phyloP scores from a whole-genome alignment of 2,797 vertebrate genomes.

The Apogon hyalosoma region DNA sequence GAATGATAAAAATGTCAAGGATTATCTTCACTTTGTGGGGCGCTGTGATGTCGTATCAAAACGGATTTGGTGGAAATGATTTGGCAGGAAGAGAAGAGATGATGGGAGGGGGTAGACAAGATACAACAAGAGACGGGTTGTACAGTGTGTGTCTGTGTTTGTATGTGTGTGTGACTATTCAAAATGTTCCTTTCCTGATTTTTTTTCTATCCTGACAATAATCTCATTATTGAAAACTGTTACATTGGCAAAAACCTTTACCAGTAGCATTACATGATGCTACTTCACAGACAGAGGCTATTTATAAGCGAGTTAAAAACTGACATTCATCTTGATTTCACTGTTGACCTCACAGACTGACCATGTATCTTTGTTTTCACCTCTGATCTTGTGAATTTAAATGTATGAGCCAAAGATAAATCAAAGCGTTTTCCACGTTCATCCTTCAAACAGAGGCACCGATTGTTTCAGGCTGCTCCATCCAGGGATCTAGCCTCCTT shows the following conservation, averaged over 20 bases:
- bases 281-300: slow-evolving; percentile 9
- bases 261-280: slow-evolving; percentile 11
- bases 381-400: slow-evolving; percentile 33
- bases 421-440: slow-evolving; percentile 39
- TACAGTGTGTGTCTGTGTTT: slow-evolving; percentile 29
- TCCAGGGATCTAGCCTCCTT: slow-evolving; percentile 30
- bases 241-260: slow-evolving; percentile 23
- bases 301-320: slow-evolving; percentile 1
- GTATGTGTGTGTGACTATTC: slow-evolving; percentile 41
- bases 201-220: slow-evolving; percentile 40
- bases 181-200: slow-evolving; percentile 22
- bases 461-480: slow-evolving; percentile 43
- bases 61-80: slow-evolving; percentile 81
- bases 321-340: slow-evolving; percentile 17
- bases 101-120: slow-evolving; percentile 31
- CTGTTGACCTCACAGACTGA: slow-evolving; percentile 19
- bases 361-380: slow-evolving; percentile 38
- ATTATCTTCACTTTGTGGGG: slow-evolving; percentile 79
- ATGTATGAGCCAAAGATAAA: slow-evolving; percentile 23
- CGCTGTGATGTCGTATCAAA: slow-evolving; percentile 83
- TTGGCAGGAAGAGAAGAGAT: slow-evolving; percentile 70
- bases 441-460: slow-evolving; percentile 28
- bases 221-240: slow-evolving; percentile 43
- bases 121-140: slow-evolving; percentile 46
- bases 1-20: slow-evolving; percentile 80